These are phyloP conservation scores for Parasteatoda tepidariorum DNA, from an alignment of 1,140 invertebrate species.

Conservation along the genomic window DNA sequence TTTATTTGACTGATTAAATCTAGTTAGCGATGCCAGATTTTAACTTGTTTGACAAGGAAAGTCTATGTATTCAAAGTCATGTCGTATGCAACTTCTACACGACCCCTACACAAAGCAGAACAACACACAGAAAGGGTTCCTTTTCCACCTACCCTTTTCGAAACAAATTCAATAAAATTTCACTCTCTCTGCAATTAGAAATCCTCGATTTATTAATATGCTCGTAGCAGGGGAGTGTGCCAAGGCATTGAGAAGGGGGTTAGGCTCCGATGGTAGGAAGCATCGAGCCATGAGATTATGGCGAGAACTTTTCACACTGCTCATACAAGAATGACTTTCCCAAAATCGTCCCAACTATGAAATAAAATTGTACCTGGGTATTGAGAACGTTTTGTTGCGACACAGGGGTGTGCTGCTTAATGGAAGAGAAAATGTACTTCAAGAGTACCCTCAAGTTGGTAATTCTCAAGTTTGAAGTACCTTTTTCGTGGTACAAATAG, in stretches of 20 bases:
- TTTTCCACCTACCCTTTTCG: not conserved
- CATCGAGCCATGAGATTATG: not conserved
- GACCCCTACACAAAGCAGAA: no score
- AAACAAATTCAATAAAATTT: conserved; percentile 42
- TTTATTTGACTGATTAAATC: no score
- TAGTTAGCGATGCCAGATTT: no score
- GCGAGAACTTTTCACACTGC: not conserved
- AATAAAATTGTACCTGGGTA: no score
- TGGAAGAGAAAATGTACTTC: not conserved
- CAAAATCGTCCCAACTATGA: not conserved
- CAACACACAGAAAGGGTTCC: no score
- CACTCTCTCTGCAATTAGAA: conserved; percentile 31
- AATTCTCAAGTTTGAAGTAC: not conserved
- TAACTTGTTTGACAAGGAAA: no score
- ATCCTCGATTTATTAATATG: conserved; percentile 40
- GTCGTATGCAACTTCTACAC: no score
- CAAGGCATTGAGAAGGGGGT: not conserved
- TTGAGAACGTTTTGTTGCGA: no score
- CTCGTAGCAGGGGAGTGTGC: not conserved
- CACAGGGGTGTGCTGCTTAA: not conserved
- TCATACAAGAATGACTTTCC: not conserved
- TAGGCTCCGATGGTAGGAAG: not conserved
- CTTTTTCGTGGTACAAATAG: not conserved
- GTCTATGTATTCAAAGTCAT: no score
- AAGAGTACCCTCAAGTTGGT: not conserved